A percentile compares a stretch with the other conserved stretches of the same genome.
Evolutionary conservation across 2,888 invertebrate species (phyloP).

Genomic region (Lysandra coridon): DNA sequence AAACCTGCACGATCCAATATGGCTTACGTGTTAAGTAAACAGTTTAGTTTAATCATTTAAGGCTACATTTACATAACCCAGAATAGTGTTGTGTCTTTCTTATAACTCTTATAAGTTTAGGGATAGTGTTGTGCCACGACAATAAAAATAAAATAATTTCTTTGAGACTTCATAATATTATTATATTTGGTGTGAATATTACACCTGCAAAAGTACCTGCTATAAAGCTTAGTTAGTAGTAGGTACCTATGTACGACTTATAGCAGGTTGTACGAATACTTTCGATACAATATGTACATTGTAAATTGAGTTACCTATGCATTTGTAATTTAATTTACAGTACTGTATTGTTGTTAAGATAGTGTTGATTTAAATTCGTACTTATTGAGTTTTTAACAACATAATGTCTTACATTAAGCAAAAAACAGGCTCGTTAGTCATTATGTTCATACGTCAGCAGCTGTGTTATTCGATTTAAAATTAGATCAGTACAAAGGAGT

Average conservation of each 20-base stretch:
- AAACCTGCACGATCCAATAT: conserved; percentile 29
- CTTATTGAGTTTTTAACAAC: not conserved
- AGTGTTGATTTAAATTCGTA: not conserved
- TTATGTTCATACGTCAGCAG: not conserved
- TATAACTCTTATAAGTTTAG: too few species aligned
- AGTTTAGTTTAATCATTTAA: conserved; percentile 15
- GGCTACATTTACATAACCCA: not conserved
- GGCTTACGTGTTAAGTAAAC: conserved; percentile 24
- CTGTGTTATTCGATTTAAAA: not conserved
- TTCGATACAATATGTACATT: too few species aligned
- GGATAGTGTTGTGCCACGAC: not conserved
- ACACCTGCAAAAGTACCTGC: not conserved
- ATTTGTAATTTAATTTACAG: too few species aligned
- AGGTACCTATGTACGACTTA: too few species aligned
- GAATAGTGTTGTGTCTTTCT: not conserved
- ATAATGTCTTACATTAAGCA: not conserved
- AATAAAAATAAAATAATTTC: not conserved
- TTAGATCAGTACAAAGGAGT: conserved; percentile 11
- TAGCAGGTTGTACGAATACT: too few species aligned
- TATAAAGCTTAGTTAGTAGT: not conserved
- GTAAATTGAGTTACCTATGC: too few species aligned
- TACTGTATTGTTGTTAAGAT: not conserved
- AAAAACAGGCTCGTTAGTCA: not conserved
- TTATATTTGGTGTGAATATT: not conserved
- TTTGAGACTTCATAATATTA: not conserved